Evolutionary conservation across 2,888 invertebrate genomes (phyloP), one percentile per base, ranked within the genome.

Genomic region (Drosophila conformis): DNA sequence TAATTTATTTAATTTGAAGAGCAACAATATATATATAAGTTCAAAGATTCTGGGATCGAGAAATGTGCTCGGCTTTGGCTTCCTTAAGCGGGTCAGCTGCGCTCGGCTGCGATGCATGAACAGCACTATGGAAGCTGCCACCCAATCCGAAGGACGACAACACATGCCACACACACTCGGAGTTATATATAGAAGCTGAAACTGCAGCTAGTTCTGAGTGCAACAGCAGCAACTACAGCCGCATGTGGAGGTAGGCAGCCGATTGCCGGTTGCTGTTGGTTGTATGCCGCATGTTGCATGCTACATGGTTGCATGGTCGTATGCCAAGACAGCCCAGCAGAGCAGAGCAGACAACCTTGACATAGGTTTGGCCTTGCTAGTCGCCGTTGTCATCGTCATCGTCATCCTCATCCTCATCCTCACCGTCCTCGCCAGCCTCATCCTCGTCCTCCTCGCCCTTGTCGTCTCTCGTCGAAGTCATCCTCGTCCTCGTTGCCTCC

Each of bases 351-450:
- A 51, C 52, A 52, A 79, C 79, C 78, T 79, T 79, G 79, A 79
- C 79, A 79, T 64, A 73, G 68, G 72, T 66, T 71, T 65, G 73
- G 76, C 78, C 78, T 78, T 78, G 69, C 59, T 48, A 64, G 57
- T 51, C 42, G 59, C 54, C 58, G 27, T 54, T 58, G 11, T 48
- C 49, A 38, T 33, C 42, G 42, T 58, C 63, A 51, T 31, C 27
- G 33, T 11, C 48, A 18, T 40, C 36, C 8, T 73, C 61, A 33
- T 36, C 15, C 18, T 61, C 57, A n/a, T 42, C 25, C 25, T 25
- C 25, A 25, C 25, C 29, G 35, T 38, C 35, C 15, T 31, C 27
- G 18, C 21, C 15, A 29, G 13, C 33, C 18, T 51, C 29, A 11
- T 29, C 6, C 18, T 57, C n/a, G 3, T n/a, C 25, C 4, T 4